Percentiles rank a stretch among this genome's conserved stretches.
These are phyloP conservation scores for Apomyelois bistriatella DNA, from an alignment of 2,888 invertebrate species.

Conservation along the genomic window DNA sequence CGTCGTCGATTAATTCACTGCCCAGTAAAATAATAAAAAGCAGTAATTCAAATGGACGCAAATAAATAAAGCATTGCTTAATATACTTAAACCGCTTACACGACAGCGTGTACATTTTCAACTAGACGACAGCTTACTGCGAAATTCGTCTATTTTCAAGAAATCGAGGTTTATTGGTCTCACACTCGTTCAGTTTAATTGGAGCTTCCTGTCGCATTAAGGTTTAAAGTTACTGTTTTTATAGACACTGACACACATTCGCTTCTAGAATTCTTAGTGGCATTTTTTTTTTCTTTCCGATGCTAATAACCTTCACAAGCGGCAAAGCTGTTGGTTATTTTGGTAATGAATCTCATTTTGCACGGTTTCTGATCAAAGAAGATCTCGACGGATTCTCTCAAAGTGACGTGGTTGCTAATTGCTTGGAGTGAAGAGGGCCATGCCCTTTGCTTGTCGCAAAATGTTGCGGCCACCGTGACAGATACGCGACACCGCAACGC, in stretches of 20 bases:
- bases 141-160: slow-evolving; percentile 31
- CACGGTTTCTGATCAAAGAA: slow-evolving; percentile 62
- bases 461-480: slow-evolving; percentile 23
- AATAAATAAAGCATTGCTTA: too few relatives aligned
- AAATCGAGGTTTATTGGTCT: slow-evolving; percentile 47
- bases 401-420: slow-evolving; percentile 66
- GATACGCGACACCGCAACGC: slow-evolving; percentile 21
- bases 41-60: too few relatives aligned
- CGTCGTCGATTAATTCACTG: too few relatives aligned
- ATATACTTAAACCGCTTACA: background rate
- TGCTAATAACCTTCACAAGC: slow-evolving; percentile 60
- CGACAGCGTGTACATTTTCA: slow-evolving; percentile 10
- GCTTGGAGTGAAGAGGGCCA: slow-evolving; percentile 51
- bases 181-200: slow-evolving; percentile 50
- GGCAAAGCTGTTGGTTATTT: slow-evolving; percentile 48
- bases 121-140: slow-evolving; percentile 24
- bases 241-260: slow-evolving; percentile 55
- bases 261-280: slow-evolving; percentile 53
- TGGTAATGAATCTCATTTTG: slow-evolving; percentile 61
- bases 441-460: slow-evolving; percentile 12
- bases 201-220: slow-evolving; percentile 46
- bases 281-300: slow-evolving; percentile 30
- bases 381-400: slow-evolving; percentile 43
- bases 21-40: too few relatives aligned
- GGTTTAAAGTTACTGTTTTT: slow-evolving; percentile 48